Conservation (phyloP, 2,797 vertebrate species). For the Gymnothorax javanicus region DNA sequence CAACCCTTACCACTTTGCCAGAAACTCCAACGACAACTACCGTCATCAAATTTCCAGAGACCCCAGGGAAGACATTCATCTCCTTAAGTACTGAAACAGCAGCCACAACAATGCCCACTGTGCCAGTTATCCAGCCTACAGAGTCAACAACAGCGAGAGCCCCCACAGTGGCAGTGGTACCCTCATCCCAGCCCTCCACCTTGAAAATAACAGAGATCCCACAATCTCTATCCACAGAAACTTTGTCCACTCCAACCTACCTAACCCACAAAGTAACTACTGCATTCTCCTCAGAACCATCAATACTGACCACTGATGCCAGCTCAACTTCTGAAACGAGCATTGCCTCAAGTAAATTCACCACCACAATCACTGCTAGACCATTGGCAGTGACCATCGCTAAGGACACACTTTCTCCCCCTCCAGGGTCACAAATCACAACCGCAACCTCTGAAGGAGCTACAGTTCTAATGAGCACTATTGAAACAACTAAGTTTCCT, state of each 20-base stretch:
- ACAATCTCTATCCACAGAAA: conserved; percentile 48
- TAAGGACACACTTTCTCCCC: conserved; percentile 25
- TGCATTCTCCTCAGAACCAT: conserved; percentile 44
- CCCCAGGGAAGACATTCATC: conserved; percentile 36
- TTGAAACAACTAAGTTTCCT: conserved; percentile 44
- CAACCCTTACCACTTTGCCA: conserved; percentile 13
- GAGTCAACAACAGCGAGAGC: conserved; percentile 49
- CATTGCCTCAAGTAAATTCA: conserved; percentile 44
- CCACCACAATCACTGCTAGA: conserved; percentile 41
- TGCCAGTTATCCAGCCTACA: conserved; percentile 37
- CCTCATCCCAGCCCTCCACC: conserved; percentile 36
- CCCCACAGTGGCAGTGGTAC: conserved; percentile 32
- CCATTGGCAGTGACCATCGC: conserved; percentile 34
- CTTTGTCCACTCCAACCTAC: conserved; percentile 52
- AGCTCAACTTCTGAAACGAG: conserved; percentile 45
- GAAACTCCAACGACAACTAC: conserved; percentile 33
- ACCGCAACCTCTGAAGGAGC: conserved; percentile 38
- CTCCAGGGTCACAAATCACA: conserved; percentile 46
- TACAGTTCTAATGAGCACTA: conserved; percentile 33
- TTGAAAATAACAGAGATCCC: conserved; percentile 46
- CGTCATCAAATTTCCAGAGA: neutral
- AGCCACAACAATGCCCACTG: conserved; percentile 41
- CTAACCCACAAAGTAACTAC: conserved; percentile 55
- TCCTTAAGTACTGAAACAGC: conserved; percentile 26
- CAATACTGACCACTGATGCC: conserved; percentile 40